Conservation (phyloP, 2,888 invertebrate genomes). For the Eledone cirrhosa region DNA sequence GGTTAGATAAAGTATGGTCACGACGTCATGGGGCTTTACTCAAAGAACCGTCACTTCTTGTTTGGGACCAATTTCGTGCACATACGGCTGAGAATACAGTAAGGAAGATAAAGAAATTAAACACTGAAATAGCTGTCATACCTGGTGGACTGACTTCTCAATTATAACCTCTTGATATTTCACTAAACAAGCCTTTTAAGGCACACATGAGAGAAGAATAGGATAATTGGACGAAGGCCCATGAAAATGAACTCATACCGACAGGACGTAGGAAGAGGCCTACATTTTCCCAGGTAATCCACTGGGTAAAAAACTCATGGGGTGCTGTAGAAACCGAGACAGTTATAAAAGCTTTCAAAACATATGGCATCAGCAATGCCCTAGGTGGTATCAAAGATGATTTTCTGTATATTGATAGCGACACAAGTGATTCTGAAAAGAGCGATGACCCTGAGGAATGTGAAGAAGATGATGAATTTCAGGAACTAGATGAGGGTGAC, state of each 20-base stretch:
- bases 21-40: neutral
- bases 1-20: neutral
- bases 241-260: neutral
- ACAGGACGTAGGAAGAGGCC: neutral
- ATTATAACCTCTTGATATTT: no score
- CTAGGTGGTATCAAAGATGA: neutral
- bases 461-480: neutral
- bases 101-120: neutral
- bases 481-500: neutral
- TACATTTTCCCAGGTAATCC: neutral
- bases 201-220: no score
- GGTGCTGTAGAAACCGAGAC: neutral
- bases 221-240: neutral
- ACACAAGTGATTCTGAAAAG: neutral
- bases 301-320: neutral
- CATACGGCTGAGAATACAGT: neutral
- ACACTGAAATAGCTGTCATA: neutral
- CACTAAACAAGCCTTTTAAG: no score
- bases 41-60: neutral
- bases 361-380: no score
- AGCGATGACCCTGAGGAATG: neutral
- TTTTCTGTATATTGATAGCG: neutral
- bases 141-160: neutral
- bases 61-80: neutral
- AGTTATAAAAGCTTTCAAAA: conserved; percentile 2